Base-by-base conservation (phyloP, 1,140 invertebrate genomes). In the Tigriopus japonicus region DNA sequence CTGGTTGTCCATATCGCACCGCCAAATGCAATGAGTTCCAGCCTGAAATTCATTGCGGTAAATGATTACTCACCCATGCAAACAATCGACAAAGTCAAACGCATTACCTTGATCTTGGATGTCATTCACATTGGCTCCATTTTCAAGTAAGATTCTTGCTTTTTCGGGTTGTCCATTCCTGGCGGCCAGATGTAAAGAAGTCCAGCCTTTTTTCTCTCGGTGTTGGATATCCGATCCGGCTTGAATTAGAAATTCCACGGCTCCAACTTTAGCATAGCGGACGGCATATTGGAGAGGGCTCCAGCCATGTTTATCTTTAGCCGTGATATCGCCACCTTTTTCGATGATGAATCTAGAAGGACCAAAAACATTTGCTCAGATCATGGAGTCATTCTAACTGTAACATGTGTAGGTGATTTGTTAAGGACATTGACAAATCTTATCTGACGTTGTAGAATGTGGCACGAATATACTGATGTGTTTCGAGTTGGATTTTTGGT, bases 121-220 rank as follows among this genome's bases (percentile, higher is more conserved):
- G 13, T 45, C 42, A 6, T 42, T 17, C 2, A 60, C 41, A 42
- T 45, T 15, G 19, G 51, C 51, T 1, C 7, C 42, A 52, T 52
- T n/a, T 45, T 60, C 58, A 2, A 60, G 17, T 10, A 60, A 17
- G 28, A 60, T 28, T 17, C 55, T 42, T 1, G 58, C 58, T 52
- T 60, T 60, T 28, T 60, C 58, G 15, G 58, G 21, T 21, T 60
- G 58, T 55, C 58, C 58, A 28, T 60, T 60, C 58, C 58, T 60
- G 5, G 58, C 58, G 23, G 58, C 58, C 14, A 60, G 19, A 52
- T 60, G 58, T 3, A 60, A 15, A 21, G 17, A 42, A 28, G 45
- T 60, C 58, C 58, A 60, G 21, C 58, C 58, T 42, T 42, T 60
- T 14, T 60, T 60, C 41, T 60, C 58, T 5, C 42, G n/a, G 23